phyloP scores from a whole-genome alignment of 2,113 vertebrate species.

The Hylia prasina region DNA sequence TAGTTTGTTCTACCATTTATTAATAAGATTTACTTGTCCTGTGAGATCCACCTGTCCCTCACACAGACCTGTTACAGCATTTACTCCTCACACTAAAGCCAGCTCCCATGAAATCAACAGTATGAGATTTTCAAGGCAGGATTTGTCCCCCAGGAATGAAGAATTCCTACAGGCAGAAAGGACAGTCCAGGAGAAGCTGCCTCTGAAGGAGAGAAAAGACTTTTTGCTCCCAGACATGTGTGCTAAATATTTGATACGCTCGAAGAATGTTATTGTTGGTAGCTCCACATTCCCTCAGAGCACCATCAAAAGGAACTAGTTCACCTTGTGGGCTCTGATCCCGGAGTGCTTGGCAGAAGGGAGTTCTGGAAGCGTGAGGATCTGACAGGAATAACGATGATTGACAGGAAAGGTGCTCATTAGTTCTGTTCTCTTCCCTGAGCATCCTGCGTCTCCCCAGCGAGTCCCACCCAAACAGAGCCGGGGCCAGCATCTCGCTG shows the following conservation, averaged over 20 bases:
- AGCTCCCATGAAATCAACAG: not conserved
- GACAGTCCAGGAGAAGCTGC: not conserved
- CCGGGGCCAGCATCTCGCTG: not conserved
- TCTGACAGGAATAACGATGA: not conserved
- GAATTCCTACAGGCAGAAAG: not conserved
- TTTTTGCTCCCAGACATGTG: not conserved
- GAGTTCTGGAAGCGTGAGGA: not conserved
- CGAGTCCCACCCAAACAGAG: rapidly evolving
- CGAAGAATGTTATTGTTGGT: not conserved
- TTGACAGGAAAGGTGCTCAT: not conserved
- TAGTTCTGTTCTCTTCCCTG: not conserved
- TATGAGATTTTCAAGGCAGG: not conserved
- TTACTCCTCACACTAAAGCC: not conserved
- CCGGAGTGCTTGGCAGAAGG: not conserved
- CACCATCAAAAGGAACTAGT: not conserved
- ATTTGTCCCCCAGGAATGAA: not conserved
- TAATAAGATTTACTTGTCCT: not conserved
- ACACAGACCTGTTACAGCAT: not conserved
- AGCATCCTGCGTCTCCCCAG: not conserved
- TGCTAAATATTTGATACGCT: not conserved
- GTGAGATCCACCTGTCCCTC: not conserved
- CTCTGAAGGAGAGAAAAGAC: not conserved
- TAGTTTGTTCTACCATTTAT: not conserved
- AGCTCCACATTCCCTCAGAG: not conserved
- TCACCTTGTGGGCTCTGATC: not conserved